Percentiles rank a stretch among this genome's conserved stretches.
These are phyloP conservation scores for Athripsodes cinereus DNA, from an alignment of 2,888 invertebrate species.

Conservation along the genomic window DNA sequence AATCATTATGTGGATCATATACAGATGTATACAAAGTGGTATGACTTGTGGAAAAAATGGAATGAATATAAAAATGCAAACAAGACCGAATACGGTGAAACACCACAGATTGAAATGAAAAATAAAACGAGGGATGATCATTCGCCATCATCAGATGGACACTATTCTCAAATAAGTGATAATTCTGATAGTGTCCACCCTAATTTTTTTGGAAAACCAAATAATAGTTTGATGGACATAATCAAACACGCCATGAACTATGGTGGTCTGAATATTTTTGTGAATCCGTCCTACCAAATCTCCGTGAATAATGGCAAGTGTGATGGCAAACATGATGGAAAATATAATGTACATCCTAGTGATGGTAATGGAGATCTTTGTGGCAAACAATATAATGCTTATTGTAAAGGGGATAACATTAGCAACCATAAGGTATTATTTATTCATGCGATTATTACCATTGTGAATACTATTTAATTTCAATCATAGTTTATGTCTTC, in stretches of 20 bases:
- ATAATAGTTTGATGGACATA: neutral
- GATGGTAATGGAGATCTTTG: too few relatives aligned
- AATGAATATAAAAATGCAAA: neutral
- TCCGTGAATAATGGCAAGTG: neutral
- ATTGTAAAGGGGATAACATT: too few relatives aligned
- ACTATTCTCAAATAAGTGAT: neutral
- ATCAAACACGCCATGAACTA: neutral
- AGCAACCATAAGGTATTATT: too few relatives aligned
- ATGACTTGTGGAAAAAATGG: slow-evolving; percentile 3
- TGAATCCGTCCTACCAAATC: neutral
- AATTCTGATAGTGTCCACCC: too few relatives aligned
- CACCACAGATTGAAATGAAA: neutral
- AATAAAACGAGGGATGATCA: neutral
- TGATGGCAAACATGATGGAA: too few relatives aligned
- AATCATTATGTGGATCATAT: neutral
- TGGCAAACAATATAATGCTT: too few relatives aligned
- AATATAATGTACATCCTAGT: too few relatives aligned
- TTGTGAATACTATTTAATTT: too few relatives aligned
- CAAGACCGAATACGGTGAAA: neutral
- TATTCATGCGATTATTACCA: too few relatives aligned
- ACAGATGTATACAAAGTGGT: neutral
- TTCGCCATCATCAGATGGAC: neutral
- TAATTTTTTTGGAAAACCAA: too few relatives aligned
- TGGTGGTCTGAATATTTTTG: neutral
- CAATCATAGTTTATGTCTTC: too few relatives aligned